Base-by-base conservation (phyloP, 2,113 vertebrate species). In the Engystomops pustulosus region DNA sequence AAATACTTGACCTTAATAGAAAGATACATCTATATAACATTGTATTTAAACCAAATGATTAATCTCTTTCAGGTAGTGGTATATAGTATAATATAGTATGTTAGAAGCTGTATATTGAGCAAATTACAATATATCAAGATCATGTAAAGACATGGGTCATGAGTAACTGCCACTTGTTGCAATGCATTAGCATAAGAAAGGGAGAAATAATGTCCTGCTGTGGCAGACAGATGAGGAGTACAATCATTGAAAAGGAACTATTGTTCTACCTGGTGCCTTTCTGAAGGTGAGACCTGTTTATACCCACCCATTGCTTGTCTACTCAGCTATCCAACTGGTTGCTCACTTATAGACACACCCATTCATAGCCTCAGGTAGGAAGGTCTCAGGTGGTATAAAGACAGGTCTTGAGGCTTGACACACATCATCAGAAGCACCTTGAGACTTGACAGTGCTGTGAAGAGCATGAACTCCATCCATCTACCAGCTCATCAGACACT, bases 381-480 rank as follows among this genome's bases (percentile, higher is more conserved):
- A 76, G 86, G 80, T 58, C 36, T 60, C 0, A 25, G 6, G 79
- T 34, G 68, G 32, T 89, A 90, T 89, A 91, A 90, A 82, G 5
- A 34, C 58, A 8, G 1, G n/a, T 3, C 18, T 4, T 9, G 47
- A 0, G 17, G 4, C 58, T 41, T 69, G 32, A n/a, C 60, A 78
- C 49, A 83, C 85, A 88, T 86, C 86, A 25, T 62, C 55, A 53
- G 25, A 34, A 78, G 53, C 27, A 49, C 18, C 49, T 60, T 69
- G 6, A 38, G 30, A 36, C 25, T 47, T 30, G n/a, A 53, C 36
- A 60, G 58, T 84, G 67, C 32, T 38, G 55, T 20, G 90, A 90
- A 91, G 90, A 91, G 44, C 91, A 95, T 95, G 94, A 95, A 94
- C 92, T 91, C 93, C 88, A 88, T 92, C 88, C 93, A 94, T 79